A percentile compares a stretch with the other conserved stretches of the same genome.
Conservation (phyloP, 2,113 vertebrate genomes). For the Sapayoa aenigma region DNA sequence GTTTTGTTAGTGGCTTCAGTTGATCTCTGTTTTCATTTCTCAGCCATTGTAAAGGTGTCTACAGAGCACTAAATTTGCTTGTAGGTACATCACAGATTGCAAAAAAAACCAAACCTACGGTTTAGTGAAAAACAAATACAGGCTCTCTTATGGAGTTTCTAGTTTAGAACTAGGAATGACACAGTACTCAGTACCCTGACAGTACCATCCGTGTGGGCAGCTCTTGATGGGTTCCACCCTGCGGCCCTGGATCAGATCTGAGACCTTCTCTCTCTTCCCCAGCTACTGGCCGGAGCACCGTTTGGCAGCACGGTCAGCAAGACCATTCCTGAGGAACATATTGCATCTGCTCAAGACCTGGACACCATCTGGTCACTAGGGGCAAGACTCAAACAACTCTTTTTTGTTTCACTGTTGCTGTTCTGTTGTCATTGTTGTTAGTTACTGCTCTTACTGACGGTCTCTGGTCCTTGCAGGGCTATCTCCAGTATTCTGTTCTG, state of each 20-base stretch:
- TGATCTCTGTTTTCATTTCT: neutral
- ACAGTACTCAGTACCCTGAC: fast-evolving
- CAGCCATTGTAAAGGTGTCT: neutral
- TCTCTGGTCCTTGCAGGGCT: conserved; percentile 80
- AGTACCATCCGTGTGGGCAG: fast-evolving
- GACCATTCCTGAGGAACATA: conserved; percentile 86
- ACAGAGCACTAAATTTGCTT: neutral
- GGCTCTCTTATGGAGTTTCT: neutral
- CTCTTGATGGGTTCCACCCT: neutral
- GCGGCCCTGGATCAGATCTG: neutral
- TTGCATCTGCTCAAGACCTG: conserved; percentile 89
- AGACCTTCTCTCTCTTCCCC: neutral
- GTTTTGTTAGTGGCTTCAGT: neutral
- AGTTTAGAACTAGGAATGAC: neutral
- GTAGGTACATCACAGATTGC: neutral
- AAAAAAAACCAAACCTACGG: neutral
- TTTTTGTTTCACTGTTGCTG: neutral
- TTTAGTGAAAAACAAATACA: neutral
- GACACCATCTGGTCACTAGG: conserved; percentile 99
- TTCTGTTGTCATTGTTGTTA: neutral
- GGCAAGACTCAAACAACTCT: conserved; percentile 73
- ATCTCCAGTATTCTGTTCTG: conserved; percentile 95
- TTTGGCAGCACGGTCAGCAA: conserved; percentile 93
- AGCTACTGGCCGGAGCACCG: conserved; percentile 90
- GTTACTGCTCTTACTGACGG: neutral